A percentile compares a stretch with the other conserved stretches of the same genome.
Conservation (phyloP, 2,888 invertebrate species). For the Pediacus dermestoides region DNA sequence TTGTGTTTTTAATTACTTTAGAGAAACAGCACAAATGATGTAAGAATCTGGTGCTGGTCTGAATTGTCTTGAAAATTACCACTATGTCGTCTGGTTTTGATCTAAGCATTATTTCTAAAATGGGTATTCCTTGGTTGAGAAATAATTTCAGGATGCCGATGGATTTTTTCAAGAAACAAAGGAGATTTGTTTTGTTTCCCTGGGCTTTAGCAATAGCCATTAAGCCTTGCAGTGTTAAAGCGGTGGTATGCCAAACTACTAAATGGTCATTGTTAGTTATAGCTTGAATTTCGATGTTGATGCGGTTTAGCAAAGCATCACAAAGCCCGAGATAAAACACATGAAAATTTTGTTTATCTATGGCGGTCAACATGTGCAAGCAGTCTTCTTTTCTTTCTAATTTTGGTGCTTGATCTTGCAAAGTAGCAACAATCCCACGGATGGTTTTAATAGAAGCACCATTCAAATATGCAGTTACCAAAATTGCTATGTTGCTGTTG, state of each 20-base stretch:
- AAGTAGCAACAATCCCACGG: slow-evolving; percentile 53
- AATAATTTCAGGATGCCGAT: slow-evolving; percentile 66
- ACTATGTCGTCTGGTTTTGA: slow-evolving; percentile 68
- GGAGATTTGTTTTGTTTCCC: slow-evolving; percentile 60
- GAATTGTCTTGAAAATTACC: slow-evolving; percentile 71
- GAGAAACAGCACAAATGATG: slow-evolving; percentile 81
- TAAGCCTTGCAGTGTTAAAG: slow-evolving; percentile 60
- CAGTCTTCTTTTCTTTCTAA: slow-evolving; percentile 58
- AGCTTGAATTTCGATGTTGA: slow-evolving; percentile 52
- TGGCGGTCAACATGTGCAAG: slow-evolving; percentile 59
- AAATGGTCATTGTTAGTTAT: slow-evolving; percentile 61
- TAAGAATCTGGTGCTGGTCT: slow-evolving; percentile 74
- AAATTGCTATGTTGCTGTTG: slow-evolving; percentile 52
- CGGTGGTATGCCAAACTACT: slow-evolving; percentile 63
- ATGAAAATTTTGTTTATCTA: slow-evolving; percentile 66
- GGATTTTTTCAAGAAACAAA: slow-evolving; percentile 63
- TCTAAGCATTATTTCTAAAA: slow-evolving; percentile 71
- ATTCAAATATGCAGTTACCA: slow-evolving; percentile 62
- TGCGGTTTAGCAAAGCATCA: slow-evolving; percentile 56
- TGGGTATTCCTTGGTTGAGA: slow-evolving; percentile 68
- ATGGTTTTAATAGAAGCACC: slow-evolving; percentile 59
- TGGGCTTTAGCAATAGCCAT: slow-evolving; percentile 63
- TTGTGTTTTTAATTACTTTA: slow-evolving; percentile 68
- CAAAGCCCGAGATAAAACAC: slow-evolving; percentile 66
- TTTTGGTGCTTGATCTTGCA: slow-evolving; percentile 55